A percentile compares a stretch with the other conserved stretches of the same genome.
These are phyloP conservation scores for Alligator sinensis DNA, from an alignment of 2,113 vertebrate species.

Conservation along the genomic window DNA sequence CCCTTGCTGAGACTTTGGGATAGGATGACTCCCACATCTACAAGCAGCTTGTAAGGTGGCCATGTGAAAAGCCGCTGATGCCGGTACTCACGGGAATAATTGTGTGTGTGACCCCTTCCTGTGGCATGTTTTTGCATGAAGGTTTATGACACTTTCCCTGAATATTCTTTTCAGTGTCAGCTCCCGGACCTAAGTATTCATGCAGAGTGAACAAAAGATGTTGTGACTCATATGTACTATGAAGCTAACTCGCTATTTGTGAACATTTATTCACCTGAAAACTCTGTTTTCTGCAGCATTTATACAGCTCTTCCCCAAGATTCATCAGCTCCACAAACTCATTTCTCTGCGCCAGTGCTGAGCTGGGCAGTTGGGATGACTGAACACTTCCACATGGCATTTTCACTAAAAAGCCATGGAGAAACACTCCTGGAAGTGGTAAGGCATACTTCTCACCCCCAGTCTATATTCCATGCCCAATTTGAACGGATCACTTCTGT, in stretches of 20 bases:
- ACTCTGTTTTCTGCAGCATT: background rate
- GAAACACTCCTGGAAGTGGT: background rate
- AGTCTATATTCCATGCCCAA: background rate
- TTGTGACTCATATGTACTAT: conserved; percentile 27
- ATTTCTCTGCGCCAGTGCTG: conserved; percentile 24
- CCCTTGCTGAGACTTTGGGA: background rate
- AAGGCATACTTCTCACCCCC: background rate
- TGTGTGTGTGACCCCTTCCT: conserved; percentile 21
- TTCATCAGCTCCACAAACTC: conserved; percentile 49
- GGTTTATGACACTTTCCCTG: conserved; percentile 11
- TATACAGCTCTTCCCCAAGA: conserved; percentile 25
- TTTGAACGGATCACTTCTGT: background rate
- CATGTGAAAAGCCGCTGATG: background rate
- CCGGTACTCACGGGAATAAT: conserved; percentile 43
- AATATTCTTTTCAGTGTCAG: background rate
- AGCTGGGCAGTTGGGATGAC: background rate
- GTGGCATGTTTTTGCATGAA: conserved; percentile 51
- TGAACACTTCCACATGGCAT: background rate
- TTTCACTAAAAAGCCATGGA: conserved; percentile 1
- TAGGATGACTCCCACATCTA: background rate
- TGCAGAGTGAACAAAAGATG: background rate
- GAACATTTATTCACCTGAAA: conserved; percentile 50
- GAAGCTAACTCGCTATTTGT: conserved; percentile 15
- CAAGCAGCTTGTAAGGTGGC: background rate
- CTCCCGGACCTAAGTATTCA: background rate